phyloP scores from a whole-genome alignment of 2,797 vertebrate genomes.

The Lophius americanus region DNA sequence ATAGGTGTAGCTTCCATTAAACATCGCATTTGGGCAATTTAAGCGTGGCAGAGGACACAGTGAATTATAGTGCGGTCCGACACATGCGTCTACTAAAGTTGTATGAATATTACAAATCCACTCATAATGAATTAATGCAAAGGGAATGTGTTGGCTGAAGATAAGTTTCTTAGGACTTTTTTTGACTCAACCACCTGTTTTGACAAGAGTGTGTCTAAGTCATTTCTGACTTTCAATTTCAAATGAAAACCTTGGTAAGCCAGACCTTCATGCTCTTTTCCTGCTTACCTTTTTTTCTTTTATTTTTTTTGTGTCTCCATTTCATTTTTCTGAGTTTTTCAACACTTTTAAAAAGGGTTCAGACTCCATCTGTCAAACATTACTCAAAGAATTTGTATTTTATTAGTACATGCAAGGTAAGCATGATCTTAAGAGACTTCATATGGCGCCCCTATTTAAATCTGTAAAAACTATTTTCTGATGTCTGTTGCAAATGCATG shows the following conservation, averaged over 20 bases:
- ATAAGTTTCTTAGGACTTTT: constrained; percentile 56
- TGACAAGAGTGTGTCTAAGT: constrained; percentile 48
- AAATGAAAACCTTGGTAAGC: constrained; percentile 29
- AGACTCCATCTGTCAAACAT: too few species aligned
- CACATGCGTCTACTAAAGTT: constrained; percentile 48
- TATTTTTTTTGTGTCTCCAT: too few species aligned
- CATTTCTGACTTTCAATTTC: constrained; percentile 59
- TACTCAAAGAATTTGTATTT: too few species aligned
- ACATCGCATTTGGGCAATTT: constrained; percentile 66
- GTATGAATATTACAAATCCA: constrained; percentile 66
- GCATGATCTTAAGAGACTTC: too few species aligned
- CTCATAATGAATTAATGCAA: constrained; percentile 56
- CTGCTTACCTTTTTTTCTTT: not conserved
- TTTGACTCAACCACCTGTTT: constrained; percentile 29
- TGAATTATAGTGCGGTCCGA: constrained; percentile 49
- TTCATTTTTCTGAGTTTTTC: not conserved
- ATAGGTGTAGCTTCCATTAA: constrained; percentile 72
- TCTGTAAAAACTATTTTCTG: too few species aligned
- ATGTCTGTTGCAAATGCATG: too few species aligned
- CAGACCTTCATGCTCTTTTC: constrained; percentile 20
- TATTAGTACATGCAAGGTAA: too few species aligned
- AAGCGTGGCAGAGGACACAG: constrained; percentile 68
- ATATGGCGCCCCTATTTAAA: too few species aligned
- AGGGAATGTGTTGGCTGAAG: constrained; percentile 50
- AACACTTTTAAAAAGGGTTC: constrained; percentile 17